Evolutionary conservation across 2,113 vertebrate species (phyloP), one percentile per base, ranked within the genome.

Genomic region (Colinus virginianus): DNA sequence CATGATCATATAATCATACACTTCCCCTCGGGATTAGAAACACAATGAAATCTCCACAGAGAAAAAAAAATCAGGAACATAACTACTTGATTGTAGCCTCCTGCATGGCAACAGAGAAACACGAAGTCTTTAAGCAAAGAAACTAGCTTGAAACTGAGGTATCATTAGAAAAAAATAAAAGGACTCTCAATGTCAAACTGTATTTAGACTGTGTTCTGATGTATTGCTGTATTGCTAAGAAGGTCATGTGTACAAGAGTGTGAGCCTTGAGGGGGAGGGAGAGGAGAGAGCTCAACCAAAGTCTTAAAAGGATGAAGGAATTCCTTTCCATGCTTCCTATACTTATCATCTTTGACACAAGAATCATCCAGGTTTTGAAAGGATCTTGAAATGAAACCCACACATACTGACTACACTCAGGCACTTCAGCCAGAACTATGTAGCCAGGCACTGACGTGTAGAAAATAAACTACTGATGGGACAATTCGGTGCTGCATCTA

Each of bases 11-110:
- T 25, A 71, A 38, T 58, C 66, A 71, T 40, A 28, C 38, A 63
- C 61, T 16, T 90, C 48, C 79, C 90, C 69, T 91, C 61, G 61
- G 77, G 85, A 92, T 76, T 68, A 92, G 66, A 91, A 93, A 84
- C 62, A 86, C 36, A 84, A 81, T 76, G 66, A 71, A 84, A 84
- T 36, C 69, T 91, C 81, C 77, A 58, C 4, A 75, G 49, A 48
- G 28, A 51, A 71, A 69, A n/a, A 56, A 46, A 51, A 86, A 53
- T 30, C 48, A 64, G 62, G 69, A 86, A 75, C 0, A 1, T 51
- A 71, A 63, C 61, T 75, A 79, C 38, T 72, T 90, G 79, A 90
- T 38, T 86, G 48, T 53, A 94, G 69, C 40, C 69, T 93, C 66
- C 48, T 78, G 72, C 69, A n/a, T 8, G 16, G 85, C 66, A 94